Base-by-base conservation (phyloP, 2,888 invertebrate species). In the Rhamnusium bicolor region DNA sequence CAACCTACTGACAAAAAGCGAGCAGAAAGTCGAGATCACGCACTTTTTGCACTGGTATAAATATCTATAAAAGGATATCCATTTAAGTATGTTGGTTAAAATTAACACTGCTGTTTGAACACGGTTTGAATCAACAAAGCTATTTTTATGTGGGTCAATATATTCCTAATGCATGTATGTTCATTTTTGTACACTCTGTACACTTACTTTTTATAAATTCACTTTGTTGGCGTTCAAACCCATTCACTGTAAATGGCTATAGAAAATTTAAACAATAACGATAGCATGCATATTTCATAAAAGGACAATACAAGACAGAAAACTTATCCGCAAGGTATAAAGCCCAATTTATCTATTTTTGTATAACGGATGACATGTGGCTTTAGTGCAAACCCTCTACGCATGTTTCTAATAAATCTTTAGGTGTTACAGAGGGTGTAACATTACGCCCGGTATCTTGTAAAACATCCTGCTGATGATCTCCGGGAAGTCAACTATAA, bases 381-480 rank as follows among this genome's bases (percentile, higher is more conserved):
- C 53, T 67, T 46, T 67, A 12, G 67, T n/a, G 67, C 12, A 51
- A 56, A 16, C 67, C 54, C 46, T 56, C 46, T 46, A 67, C 67
- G 67, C 56, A 67, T 67, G 67, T 67, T 27, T 21, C 27, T 56
- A 40, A 67, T 67, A 67, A 67, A 67, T 67, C 67, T 67, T 56
- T 19, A 67, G 67, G 67, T 67, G 67, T 67, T 67, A 67, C 47
- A 18, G 67, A 51, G 56, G 67, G 51, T 29, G 67, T 56, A 40
- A 56, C 54, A 51, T 67, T 67, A 53, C 53, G 19, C 56, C 46
- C n/a, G 56, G 47, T 67, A 67, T 67, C 67, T 67, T 67, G 67
- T 67, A 67, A 56, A 67, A 67, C 67, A 67, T 67, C 56, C 51
- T 56, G 67, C 67, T 67, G 67, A 67, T 67, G 67, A 67, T 67